Percentiles rank a stretch among this genome's conserved stretches.
Conservation (phyloP, 2,113 vertebrate species). For the Cinclus cinclus region DNA sequence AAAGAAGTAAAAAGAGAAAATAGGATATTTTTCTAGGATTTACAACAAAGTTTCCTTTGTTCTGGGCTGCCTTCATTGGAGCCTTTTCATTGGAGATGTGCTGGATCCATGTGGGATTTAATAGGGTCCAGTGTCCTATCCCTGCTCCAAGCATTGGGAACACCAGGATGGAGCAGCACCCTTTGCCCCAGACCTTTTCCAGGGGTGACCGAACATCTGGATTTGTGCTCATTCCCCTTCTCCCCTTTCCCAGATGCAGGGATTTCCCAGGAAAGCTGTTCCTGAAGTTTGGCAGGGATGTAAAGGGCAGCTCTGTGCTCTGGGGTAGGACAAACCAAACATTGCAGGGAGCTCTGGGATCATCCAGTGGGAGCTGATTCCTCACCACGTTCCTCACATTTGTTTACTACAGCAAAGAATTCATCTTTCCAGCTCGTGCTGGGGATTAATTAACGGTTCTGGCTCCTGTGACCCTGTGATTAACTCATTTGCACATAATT, state of each 20-base stretch:
- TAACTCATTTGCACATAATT: slow-evolving; percentile 76
- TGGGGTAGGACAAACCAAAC: rapidly evolving
- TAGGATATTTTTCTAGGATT: neutral
- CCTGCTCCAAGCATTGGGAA: neutral
- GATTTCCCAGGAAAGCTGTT: neutral
- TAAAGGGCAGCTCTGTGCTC: neutral
- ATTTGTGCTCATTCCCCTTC: neutral
- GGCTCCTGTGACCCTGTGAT: slow-evolving; percentile 70
- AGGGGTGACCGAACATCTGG: rapidly evolving
- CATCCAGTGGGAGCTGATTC: rapidly evolving
- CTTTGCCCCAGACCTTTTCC: neutral
- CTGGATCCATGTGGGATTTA: neutral
- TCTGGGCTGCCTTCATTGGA: neutral
- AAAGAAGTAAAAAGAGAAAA: neutral
- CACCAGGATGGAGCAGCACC: neutral
- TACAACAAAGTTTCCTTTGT: neutral
- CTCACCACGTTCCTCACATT: neutral
- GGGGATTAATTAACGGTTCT: slow-evolving; percentile 71
- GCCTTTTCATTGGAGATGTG: neutral
- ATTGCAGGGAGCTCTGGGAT: neutral
- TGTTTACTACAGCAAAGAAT: slow-evolving; percentile 17
- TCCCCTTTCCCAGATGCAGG: rapidly evolving
- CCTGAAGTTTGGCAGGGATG: neutral
- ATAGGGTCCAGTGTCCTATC: neutral
- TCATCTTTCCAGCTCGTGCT: neutral